phyloP scores from a whole-genome alignment of 1,140 invertebrate species.

The Drosophila tsacasi region DNA sequence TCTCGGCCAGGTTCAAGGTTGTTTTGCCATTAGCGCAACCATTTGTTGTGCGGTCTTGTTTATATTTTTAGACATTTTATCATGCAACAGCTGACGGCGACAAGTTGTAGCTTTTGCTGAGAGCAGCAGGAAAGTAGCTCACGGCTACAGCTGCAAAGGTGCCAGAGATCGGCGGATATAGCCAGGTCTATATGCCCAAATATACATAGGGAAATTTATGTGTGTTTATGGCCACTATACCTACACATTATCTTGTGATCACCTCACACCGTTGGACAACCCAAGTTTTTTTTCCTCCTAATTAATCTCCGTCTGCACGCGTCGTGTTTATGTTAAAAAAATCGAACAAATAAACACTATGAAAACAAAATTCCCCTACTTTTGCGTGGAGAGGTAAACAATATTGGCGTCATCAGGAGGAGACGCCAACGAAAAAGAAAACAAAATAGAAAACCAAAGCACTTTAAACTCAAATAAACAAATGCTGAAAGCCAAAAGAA shows the following conservation, averaged over 20 bases:
- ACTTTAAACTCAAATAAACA: conserved; percentile 73
- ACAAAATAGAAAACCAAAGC: conserved; percentile 45
- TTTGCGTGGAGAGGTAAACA: conserved; percentile 65
- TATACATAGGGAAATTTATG: conserved; percentile 29
- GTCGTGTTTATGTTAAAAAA: conserved; percentile 47
- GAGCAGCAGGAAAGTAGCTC: conserved; percentile 22
- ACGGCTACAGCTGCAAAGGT: conserved; percentile 30
- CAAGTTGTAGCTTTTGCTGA: conserved; percentile 54
- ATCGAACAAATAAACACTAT: conserved; percentile 16
- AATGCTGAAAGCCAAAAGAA: conserved; percentile 14
- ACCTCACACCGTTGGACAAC: conserved; percentile 25
- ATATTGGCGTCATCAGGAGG: conserved; percentile 65
- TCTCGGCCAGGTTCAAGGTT: conserved; percentile 77
- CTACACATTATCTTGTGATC: conserved; percentile 54
- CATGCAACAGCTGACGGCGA: conserved; percentile 75
- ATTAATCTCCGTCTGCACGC: conserved; percentile 66
- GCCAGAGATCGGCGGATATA: conserved; percentile 28
- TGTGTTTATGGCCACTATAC: conserved; percentile 36
- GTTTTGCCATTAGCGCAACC: conserved; percentile 38
- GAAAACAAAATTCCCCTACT: conserved; percentile 50
- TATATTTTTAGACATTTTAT: conserved; percentile 79
- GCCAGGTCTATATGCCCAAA: conserved; percentile 21
- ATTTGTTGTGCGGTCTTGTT: conserved; percentile 31
- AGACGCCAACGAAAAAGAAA: conserved; percentile 58
- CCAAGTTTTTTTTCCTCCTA: conserved; percentile 23